These are phyloP conservation scores for Cheilosia scutellata DNA, from an alignment of 2,888 invertebrate species.

Conservation along the genomic window DNA sequence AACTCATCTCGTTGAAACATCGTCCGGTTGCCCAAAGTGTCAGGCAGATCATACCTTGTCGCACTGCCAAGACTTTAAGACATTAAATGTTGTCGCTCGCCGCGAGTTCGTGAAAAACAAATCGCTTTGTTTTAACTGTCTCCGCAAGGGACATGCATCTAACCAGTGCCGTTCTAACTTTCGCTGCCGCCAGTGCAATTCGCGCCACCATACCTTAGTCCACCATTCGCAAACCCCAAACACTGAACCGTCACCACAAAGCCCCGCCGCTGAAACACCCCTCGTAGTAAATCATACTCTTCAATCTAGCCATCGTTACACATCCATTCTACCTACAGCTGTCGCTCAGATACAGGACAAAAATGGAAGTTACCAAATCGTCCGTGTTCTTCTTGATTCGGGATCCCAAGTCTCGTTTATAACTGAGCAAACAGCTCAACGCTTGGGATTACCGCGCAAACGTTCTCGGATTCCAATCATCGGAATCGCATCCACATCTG, in stretches of 20 bases:
- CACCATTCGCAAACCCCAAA: not conserved
- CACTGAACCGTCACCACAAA: too few relatives aligned
- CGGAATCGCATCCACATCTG: conserved; percentile 6
- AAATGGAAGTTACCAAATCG: not conserved
- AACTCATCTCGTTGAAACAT: not conserved
- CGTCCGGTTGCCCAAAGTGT: conserved; percentile 5
- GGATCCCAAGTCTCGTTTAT: conserved; percentile 24
- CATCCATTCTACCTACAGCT: not conserved
- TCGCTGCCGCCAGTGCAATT: conserved; percentile 8
- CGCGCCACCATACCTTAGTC: not conserved
- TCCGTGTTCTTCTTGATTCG: conserved; percentile 4
- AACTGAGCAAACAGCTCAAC: not conserved
- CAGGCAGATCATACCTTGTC: not conserved
- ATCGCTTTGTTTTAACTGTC: conserved; percentile 36
- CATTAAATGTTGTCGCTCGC: conserved; percentile 19
- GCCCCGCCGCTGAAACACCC: too few relatives aligned
- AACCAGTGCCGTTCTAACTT: conserved; percentile 32
- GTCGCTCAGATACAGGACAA: conserved; percentile 1
- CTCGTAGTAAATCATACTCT: too few relatives aligned
- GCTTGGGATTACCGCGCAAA: not conserved
- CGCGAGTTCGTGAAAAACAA: conserved; percentile 29
- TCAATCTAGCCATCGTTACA: too few relatives aligned
- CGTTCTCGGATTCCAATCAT: conserved; percentile 5
- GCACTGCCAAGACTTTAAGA: too few relatives aligned
- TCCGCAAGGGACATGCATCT: conserved; percentile 11